phyloP scores from a whole-genome alignment of 2,888 invertebrate genomes.

The Erannis defoliaria region DNA sequence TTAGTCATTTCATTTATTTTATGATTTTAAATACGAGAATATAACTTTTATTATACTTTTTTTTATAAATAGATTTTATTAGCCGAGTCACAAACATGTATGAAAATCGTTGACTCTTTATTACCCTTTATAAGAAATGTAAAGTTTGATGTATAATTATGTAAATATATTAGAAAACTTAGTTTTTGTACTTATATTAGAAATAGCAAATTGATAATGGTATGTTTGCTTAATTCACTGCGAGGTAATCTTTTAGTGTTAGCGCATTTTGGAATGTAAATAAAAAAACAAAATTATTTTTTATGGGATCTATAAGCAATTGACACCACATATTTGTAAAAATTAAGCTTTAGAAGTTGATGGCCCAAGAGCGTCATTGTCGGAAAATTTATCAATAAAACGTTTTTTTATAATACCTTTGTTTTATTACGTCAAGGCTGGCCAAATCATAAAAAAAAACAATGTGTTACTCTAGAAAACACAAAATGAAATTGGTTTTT shows the following conservation, averaged over 20 bases:
- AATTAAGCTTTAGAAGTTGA: slow-evolving; percentile 58
- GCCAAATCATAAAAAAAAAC: too few relatives aligned
- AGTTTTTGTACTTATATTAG: slow-evolving; percentile 74
- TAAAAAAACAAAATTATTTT: slow-evolving; percentile 74
- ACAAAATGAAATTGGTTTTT: not conserved
- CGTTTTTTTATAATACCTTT: slow-evolving; percentile 53
- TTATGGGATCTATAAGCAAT: slow-evolving; percentile 59
- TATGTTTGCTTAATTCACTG: slow-evolving; percentile 40
- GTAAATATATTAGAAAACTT: slow-evolving; percentile 71
- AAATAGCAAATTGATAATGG: slow-evolving; percentile 52
- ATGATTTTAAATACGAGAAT: slow-evolving; percentile 55
- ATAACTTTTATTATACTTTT: slow-evolving; percentile 43
- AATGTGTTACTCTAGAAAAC: too few relatives aligned
- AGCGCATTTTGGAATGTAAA: slow-evolving; percentile 66
- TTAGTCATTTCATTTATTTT: slow-evolving; percentile 32
- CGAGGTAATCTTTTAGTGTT: slow-evolving; percentile 25
- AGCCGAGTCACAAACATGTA: slow-evolving; percentile 43
- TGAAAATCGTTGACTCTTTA: slow-evolving; percentile 40
- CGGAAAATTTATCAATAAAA: slow-evolving; percentile 75
- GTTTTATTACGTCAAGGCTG: slow-evolving; percentile 25
- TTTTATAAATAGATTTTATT: slow-evolving; percentile 44
- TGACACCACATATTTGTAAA: slow-evolving; percentile 51
- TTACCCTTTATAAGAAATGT: slow-evolving; percentile 51
- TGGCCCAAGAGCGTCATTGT: slow-evolving; percentile 61
- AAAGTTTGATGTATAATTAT: slow-evolving; percentile 71